phyloP scores from a whole-genome alignment of 1,140 invertebrate genomes.

The Leptopilina boulardi region DNA sequence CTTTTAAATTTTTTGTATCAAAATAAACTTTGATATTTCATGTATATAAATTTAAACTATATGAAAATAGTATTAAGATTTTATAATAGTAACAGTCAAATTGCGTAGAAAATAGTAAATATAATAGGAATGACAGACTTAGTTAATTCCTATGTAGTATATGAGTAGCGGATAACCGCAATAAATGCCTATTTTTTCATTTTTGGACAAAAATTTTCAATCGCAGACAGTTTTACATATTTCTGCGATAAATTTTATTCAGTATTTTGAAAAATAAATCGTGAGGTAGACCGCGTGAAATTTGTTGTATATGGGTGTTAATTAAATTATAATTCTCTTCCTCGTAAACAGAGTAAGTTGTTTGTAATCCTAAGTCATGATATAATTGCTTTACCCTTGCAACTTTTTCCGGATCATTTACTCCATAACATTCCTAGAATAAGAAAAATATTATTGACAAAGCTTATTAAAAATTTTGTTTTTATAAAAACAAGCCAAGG shows the following conservation, averaged over 20 bases:
- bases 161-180: too few relatives aligned
- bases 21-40: too few relatives aligned
- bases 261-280: constrained; percentile 89
- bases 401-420: constrained; percentile 81
- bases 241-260: constrained; percentile 86
- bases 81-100: too few relatives aligned
- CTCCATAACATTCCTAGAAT: constrained; percentile 86
- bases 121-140: not conserved
- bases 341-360: constrained; percentile 89
- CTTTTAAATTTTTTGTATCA: too few relatives aligned
- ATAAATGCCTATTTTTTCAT: constrained; percentile 25
- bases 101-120: not conserved
- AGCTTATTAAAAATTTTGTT: too few relatives aligned
- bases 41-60: too few relatives aligned
- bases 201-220: constrained; percentile 2
- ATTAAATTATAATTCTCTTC: constrained; percentile 90
- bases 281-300: constrained; percentile 88
- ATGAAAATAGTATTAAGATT: too few relatives aligned
- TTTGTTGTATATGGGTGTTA: constrained; percentile 89
- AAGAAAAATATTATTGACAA: not conserved
- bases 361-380: constrained; percentile 85
- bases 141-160: constrained; percentile 9
- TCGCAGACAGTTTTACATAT: constrained; percentile 69
- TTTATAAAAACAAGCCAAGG: too few relatives aligned
- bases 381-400: constrained; percentile 87